These are phyloP conservation scores for Thymelicus sylvestris DNA, from an alignment of 2,888 invertebrate genomes.

Conservation along the genomic window DNA sequence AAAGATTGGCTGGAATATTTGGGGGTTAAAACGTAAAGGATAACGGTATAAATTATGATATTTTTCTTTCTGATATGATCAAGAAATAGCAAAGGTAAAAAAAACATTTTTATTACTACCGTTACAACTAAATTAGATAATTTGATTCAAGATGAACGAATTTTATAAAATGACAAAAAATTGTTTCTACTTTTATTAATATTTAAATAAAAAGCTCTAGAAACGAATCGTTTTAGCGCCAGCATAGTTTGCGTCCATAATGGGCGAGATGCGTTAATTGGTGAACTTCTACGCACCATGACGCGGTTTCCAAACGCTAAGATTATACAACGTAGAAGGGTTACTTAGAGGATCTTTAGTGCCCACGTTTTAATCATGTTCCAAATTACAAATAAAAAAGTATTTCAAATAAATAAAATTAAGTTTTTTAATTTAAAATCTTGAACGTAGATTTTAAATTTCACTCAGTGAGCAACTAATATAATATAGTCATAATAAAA, in stretches of 20 bases:
- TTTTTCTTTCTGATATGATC: too few relatives aligned
- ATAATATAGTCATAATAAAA: too few relatives aligned
- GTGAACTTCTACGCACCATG: constrained; percentile 73
- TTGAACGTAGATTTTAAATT: too few relatives aligned
- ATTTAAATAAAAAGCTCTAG: constrained; percentile 3
- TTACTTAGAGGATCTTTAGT: not conserved
- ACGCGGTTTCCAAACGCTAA: constrained; percentile 50
- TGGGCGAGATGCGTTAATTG: constrained; percentile 75
- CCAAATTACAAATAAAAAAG: too few relatives aligned
- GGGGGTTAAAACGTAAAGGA: too few relatives aligned
- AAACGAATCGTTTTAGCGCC: constrained; percentile 56
- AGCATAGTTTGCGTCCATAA: constrained; percentile 63
- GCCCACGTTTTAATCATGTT: not conserved
- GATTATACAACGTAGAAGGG: constrained; percentile 10
- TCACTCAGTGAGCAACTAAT: too few relatives aligned
- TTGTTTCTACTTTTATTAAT: constrained; percentile 37
- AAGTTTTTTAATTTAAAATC: too few relatives aligned
- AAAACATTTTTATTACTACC: too few relatives aligned
- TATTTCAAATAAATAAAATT: too few relatives aligned
- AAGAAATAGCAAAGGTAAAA: too few relatives aligned
- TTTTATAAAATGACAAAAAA: constrained; percentile 38
- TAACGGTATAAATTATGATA: too few relatives aligned
- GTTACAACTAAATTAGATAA: not conserved
- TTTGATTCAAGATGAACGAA: not conserved
- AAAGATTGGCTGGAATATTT: not conserved